Base-by-base conservation (phyloP, 2,113 vertebrate species). In the Phyllostomus hastatus region DNA sequence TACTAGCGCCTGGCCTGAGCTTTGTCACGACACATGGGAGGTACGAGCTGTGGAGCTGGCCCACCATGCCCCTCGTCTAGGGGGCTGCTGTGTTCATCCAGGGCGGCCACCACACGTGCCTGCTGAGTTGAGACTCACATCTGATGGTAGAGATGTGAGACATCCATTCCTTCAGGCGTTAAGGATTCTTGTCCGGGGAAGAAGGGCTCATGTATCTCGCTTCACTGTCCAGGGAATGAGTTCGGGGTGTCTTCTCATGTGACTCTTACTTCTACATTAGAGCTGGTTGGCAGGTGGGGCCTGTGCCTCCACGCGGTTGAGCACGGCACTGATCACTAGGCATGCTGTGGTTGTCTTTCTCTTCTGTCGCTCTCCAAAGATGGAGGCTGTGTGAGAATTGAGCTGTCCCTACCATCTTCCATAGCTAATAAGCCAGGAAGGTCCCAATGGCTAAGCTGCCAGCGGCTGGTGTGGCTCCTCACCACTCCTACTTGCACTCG, bases 401-500 rank as follows among this genome's bases (percentile, higher is more conserved):
- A 67, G 52, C 10, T 41, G 93, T 89, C 75, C 95, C 38, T 5
- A 20, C 26, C 50, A 20, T 19, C 59, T 94, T 80, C 61, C 88
- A 22, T 35, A 20, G 33, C 35, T 76, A 19, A 24, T 1, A 14
- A 38, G 75, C 86, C 83, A 26, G 7, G 41, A n/a, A 28, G 83
- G 76, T 48, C 50, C 67, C 59, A 12, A 19, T 0, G 10, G 69
- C 16, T 12, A 67, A 28, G 26, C 38, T 41, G 50, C 79, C 3
- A 0, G 64, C 0, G 3, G 64, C 31, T 9, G 50, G 75, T 11
- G 0, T 0, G 24, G 84, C 61, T 81, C 59, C 50, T 28, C 0
- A 87, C 78, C 38, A 48, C 0, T 0, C 61, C 96, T 89, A 98
- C 98, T 98, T 99, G 99, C 99, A 99, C 98, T 99, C 99, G 76